Evolutionary conservation across 1,140 invertebrate species (phyloP).

Genomic region (Nasonia giraulti): DNA sequence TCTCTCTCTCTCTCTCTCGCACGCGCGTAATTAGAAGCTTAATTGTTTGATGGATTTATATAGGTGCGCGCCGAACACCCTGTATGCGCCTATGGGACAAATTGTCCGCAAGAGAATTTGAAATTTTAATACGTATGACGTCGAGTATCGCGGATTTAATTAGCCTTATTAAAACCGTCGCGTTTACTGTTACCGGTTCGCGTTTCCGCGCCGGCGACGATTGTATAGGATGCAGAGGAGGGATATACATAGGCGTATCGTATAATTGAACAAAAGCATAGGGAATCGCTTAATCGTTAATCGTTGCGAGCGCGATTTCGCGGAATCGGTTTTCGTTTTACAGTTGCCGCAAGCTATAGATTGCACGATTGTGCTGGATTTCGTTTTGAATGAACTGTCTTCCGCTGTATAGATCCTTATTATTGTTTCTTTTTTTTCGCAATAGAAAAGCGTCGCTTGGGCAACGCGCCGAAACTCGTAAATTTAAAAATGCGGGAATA

Average conservation of each 20-base stretch:
- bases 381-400: too few relatives aligned
- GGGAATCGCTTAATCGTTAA: too few relatives aligned
- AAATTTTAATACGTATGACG: slow-evolving; percentile 7
- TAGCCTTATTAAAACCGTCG: neutral
- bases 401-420: too few relatives aligned
- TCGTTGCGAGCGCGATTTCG: too few relatives aligned
- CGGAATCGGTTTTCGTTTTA: too few relatives aligned
- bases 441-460: too few relatives aligned
- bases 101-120: neutral
- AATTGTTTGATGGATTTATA: slow-evolving; percentile 39
- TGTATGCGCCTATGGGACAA: neutral
- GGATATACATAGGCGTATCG: neutral
- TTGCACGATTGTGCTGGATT: too few relatives aligned
- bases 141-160: slow-evolving; percentile 1
- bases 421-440: too few relatives aligned
- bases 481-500: too few relatives aligned
- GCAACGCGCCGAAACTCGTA: too few relatives aligned
- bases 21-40: slow-evolving; percentile 35
- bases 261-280: slow-evolving; percentile 1
- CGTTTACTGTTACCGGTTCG: slow-evolving; percentile 14
- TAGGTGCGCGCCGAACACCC: too few relatives aligned
- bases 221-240: neutral
- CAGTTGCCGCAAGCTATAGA: too few relatives aligned
- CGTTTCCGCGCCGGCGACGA: neutral
- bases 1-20: neutral